Percentiles rank a stretch among this genome's conserved stretches.
phyloP scores from a whole-genome alignment of 2,797 vertebrate species.

The Chloroceryle amazona region DNA sequence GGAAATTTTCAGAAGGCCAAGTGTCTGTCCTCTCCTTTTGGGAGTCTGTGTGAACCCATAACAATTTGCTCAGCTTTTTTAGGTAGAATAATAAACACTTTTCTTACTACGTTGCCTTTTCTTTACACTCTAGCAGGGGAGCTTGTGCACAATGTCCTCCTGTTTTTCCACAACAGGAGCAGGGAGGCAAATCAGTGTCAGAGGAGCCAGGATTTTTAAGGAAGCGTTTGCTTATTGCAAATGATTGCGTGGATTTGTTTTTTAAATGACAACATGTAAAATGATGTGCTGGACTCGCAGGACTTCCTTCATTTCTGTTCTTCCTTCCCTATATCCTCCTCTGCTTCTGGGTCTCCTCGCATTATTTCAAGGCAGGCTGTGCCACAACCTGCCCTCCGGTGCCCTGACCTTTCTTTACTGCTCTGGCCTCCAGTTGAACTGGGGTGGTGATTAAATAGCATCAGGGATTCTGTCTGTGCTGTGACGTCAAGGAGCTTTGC shows the following conservation, averaged over 20 bases:
- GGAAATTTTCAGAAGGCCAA: not conserved
- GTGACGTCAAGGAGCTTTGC: not conserved
- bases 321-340: not conserved
- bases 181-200: not conserved
- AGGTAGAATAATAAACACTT: not conserved
- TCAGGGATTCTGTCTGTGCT: not conserved
- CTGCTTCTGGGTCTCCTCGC: not conserved
- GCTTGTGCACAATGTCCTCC: not conserved
- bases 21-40: not conserved
- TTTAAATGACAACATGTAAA: not conserved
- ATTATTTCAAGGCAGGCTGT: not conserved
- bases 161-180: not conserved
- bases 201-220: not conserved
- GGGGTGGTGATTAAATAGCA: not conserved
- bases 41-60: not conserved
- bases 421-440: not conserved
- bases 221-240: not conserved
- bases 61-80: not conserved
- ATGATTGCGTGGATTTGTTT: rapidly evolving
- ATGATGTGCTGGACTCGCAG: not conserved
- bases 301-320: not conserved
- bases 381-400: not conserved
- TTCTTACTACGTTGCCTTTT: not conserved
- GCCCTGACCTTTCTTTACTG: not conserved
- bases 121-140: not conserved